phyloP scores from a whole-genome alignment of 2,888 invertebrate genomes.

The Platycheirus rosarum region DNA sequence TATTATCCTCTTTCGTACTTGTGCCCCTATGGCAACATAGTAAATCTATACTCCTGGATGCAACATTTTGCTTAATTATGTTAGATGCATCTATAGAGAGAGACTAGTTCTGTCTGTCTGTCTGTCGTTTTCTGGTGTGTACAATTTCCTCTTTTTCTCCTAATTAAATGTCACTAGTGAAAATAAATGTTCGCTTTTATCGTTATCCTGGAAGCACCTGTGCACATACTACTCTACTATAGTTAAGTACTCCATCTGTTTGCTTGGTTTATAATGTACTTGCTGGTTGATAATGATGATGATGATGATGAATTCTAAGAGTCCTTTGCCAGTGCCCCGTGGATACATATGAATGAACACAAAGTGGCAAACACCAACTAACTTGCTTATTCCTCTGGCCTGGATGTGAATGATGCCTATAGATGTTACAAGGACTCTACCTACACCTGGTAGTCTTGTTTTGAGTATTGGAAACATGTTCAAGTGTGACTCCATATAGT shows the following conservation, averaged over 20 bases:
- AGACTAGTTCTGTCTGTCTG: conserved; percentile 8
- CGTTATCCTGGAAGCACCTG: conserved; percentile 47
- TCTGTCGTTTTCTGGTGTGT: neutral
- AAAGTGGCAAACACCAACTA: conserved; percentile 25
- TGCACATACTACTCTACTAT: conserved; percentile 8
- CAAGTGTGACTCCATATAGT: conserved; percentile 50
- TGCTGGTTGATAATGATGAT: conserved; percentile 31
- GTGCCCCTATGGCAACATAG: conserved; percentile 1
- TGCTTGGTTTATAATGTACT: conserved; percentile 18
- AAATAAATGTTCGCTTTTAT: conserved; percentile 70
- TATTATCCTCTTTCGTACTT: conserved; percentile 21
- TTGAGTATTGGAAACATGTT: conserved; percentile 45
- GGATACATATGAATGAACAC: conserved; percentile 33
- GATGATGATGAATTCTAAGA: conserved; percentile 68
- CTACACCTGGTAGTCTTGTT: conserved; percentile 22
- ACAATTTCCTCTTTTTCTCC: conserved; percentile 45
- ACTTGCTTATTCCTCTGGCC: conserved; percentile 21
- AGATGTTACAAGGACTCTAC: conserved; percentile 21
- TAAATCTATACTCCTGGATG: conserved; percentile 21
- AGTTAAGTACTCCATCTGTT: conserved; percentile 2
- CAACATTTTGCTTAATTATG: conserved; percentile 64
- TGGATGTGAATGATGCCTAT: conserved; percentile 22
- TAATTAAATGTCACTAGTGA: conserved; percentile 71
- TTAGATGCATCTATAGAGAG: conserved; percentile 31
- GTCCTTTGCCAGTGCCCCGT: conserved; percentile 32